Evolutionary conservation across 2,888 invertebrate genomes (phyloP).

Genomic region (Platycnemis pennipes): DNA sequence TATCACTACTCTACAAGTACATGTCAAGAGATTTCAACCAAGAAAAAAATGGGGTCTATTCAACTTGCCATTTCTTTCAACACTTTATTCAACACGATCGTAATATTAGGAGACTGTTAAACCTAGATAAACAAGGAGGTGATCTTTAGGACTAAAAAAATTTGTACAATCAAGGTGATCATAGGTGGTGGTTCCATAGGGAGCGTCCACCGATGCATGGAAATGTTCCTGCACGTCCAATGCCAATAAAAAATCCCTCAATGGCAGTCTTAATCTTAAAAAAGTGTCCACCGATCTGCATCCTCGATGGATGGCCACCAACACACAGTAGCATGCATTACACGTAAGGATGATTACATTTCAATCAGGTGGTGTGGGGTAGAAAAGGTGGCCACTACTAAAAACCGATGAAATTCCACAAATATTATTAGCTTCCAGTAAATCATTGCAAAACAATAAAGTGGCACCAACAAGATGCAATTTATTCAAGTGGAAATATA

Average conservation of each 20-base stretch:
- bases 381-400: conserved; percentile 61
- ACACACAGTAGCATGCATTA: conserved; percentile 62
- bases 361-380: conserved; percentile 56
- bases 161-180: conserved; percentile 68
- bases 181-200: conserved; percentile 51
- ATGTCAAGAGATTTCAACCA: conserved; percentile 48
- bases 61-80: conserved; percentile 34
- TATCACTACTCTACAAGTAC: conserved; percentile 51
- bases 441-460: conserved; percentile 44
- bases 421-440: conserved; percentile 33
- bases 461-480: conserved; percentile 49
- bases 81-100: conserved; percentile 54
- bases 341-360: conserved; percentile 55
- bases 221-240: conserved; percentile 66
- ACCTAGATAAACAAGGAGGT: conserved; percentile 66
- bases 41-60: conserved; percentile 21
- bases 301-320: conserved; percentile 35
- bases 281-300: conserved; percentile 53
- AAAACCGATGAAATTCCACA: conserved; percentile 58
- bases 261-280: conserved; percentile 65
- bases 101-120: conserved; percentile 58
- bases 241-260: conserved; percentile 61
- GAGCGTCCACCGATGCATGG: conserved; percentile 64
- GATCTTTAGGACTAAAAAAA: conserved; percentile 58
- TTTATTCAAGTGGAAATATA: conserved; percentile 57